phyloP scores from a whole-genome alignment of 2,113 vertebrate species.

The Silurus meridionalis region DNA sequence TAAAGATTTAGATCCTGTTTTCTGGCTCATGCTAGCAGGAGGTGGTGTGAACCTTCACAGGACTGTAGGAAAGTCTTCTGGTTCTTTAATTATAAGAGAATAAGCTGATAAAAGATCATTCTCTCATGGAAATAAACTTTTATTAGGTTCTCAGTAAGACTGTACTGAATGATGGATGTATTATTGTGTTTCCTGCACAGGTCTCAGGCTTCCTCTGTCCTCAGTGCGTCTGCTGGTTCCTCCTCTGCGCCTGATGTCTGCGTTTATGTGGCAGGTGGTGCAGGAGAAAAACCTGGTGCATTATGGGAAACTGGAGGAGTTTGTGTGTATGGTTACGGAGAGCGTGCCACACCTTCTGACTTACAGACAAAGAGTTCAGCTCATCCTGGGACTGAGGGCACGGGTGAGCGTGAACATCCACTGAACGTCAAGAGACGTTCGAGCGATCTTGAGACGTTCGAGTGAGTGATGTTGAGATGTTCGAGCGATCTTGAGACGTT shows the following conservation, averaged over 20 bases:
- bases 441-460: too few species aligned
- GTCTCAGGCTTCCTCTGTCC: slow-evolving; percentile 19
- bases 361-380: slow-evolving; percentile 65
- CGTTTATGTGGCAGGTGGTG: slow-evolving; percentile 64
- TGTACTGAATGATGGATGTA: too few species aligned
- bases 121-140: too few species aligned
- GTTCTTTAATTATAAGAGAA: background rate
- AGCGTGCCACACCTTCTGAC: slow-evolving; percentile 64
- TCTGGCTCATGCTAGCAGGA: background rate
- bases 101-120: background rate
- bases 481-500: too few species aligned
- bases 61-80: background rate
- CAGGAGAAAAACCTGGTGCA: slow-evolving; percentile 53
- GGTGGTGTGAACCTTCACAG: background rate
- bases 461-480: too few species aligned
- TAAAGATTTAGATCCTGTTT: too few species aligned
- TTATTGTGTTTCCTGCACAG: slow-evolving; percentile 1
- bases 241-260: slow-evolving; percentile 57
- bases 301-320: slow-evolving; percentile 64
- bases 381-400: slow-evolving; percentile 69
- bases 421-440: too few species aligned
- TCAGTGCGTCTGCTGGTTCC: slow-evolving; percentile 52
- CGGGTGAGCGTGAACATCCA: slow-evolving; percentile 57
- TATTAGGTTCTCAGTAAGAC: too few species aligned
- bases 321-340: slow-evolving; percentile 61